A percentile compares a stretch with the other conserved stretches of the same genome.
phyloP scores from a whole-genome alignment of 2,113 vertebrate species.

The Microtus richardsoni region DNA sequence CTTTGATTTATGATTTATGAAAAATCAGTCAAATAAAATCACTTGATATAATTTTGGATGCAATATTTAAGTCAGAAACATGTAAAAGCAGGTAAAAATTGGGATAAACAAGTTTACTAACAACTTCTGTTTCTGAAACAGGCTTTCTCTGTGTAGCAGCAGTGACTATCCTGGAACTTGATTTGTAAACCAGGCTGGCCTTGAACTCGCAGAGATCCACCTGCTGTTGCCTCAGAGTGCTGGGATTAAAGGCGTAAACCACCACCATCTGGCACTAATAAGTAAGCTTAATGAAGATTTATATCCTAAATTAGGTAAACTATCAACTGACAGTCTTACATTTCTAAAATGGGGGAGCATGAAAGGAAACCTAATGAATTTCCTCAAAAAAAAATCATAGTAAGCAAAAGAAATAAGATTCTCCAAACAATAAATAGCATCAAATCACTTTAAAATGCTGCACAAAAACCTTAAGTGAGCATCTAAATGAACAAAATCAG shows the following conservation, averaged over 20 bases:
- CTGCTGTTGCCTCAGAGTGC: neutral
- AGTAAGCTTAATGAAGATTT: neutral
- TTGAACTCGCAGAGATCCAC: neutral
- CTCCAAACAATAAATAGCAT: neutral
- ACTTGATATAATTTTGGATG: neutral
- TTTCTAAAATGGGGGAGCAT: neutral
- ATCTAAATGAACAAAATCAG: conserved; percentile 12
- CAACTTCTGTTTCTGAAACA: neutral
- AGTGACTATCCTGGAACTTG: neutral
- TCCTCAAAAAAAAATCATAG: conserved; percentile 26
- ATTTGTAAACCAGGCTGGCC: neutral
- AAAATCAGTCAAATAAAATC: neutral
- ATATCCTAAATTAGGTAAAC: neutral
- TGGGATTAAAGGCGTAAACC: neutral
- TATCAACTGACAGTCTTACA: conserved; percentile 30
- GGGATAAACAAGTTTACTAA: neutral
- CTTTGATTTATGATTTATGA: conserved; percentile 25
- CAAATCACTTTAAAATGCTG: conserved; percentile 24
- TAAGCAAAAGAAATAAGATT: conserved; percentile 17
- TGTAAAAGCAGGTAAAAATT: neutral
- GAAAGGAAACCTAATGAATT: neutral
- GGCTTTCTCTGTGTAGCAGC: no score
- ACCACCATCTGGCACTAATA: neutral
- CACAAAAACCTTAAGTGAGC: conserved; percentile 29
- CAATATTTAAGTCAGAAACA: neutral